Evolutionary conservation across 2,888 invertebrate species (phyloP), one percentile per base, ranked within the genome.

Genomic region (Parochlus steinenii): DNA sequence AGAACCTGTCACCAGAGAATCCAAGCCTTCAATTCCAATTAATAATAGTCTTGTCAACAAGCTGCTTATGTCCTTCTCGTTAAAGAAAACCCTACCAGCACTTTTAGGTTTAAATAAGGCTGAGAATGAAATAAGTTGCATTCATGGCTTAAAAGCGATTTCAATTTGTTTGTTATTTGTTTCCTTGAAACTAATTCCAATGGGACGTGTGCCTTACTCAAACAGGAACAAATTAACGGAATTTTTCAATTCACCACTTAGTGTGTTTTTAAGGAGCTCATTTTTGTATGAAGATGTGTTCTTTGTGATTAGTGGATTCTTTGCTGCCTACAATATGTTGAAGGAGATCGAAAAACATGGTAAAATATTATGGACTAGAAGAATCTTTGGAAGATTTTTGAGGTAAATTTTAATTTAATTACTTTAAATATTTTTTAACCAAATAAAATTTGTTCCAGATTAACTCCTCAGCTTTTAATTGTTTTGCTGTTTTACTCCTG

Each of bases 101-200:
- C 58, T 80, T 41, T 48, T 70, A 10, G 65, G 67, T 1, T 61
- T 63, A 1, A 50, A 54, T 0, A 49, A 55, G 2, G 64, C 64
- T 18, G 58, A 59, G 27, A 69, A 74, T 44, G 45, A 52, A 26
- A 71, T 80, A 42, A 63, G 68, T 20, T 72, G 77, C 48, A 67
- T 81, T 40, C 74, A 82, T 45, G 73, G 81, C 3, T 62, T 82
- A 20, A 64, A 78, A 42, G 67, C 71, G n/a, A 46, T 72, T 23
- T 66, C 70, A 37, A 75, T 73, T 3, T 46, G 74, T 3, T 64
- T 69, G 40, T 55, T 78, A 38, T 66, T 76, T 43, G 48, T 74
- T 8, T 72, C 70, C 5, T 71, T 78, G 48, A 76, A 76, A 54
- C 66, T 73, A 44, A 59, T 76, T 40, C 69, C 72, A 32, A 58